These are phyloP conservation scores for Callitettix versicolor DNA, from an alignment of 1,140 invertebrate species.

Conservation along the genomic window DNA sequence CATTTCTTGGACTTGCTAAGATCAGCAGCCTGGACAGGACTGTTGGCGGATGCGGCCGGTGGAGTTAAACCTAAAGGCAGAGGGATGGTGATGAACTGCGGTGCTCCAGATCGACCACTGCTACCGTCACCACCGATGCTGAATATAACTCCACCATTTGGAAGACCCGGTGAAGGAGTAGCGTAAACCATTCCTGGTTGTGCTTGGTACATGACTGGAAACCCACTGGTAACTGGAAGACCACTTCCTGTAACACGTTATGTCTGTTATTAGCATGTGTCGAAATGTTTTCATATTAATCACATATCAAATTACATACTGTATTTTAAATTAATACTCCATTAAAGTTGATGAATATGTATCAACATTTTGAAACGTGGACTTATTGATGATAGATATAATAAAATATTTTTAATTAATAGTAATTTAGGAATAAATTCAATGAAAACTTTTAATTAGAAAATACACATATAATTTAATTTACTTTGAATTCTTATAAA, in stretches of 20 bases:
- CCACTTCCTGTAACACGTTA: neutral
- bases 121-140: conserved; percentile 24
- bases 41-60: conserved; percentile 24
- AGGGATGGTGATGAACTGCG: conserved; percentile 49
- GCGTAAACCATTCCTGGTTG: conserved; percentile 34
- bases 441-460: no score
- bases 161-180: conserved; percentile 25
- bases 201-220: conserved; percentile 31
- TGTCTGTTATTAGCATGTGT: no score
- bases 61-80: conserved; percentile 43
- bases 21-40: conserved; percentile 7
- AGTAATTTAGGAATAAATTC: no score
- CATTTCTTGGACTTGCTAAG: conserved; percentile 14
- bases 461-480: no score
- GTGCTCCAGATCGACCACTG: conserved; percentile 27
- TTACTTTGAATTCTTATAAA: no score
- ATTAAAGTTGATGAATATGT: no score
- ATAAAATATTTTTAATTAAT: no score
- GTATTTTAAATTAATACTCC: no score
- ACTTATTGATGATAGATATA: no score
- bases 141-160: conserved; percentile 31
- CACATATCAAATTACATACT: no score
- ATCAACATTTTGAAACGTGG: no score
- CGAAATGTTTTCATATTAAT: no score
- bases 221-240: neutral